phyloP scores from a whole-genome alignment of 2,888 invertebrate species.

The Epinotia bilunana region DNA sequence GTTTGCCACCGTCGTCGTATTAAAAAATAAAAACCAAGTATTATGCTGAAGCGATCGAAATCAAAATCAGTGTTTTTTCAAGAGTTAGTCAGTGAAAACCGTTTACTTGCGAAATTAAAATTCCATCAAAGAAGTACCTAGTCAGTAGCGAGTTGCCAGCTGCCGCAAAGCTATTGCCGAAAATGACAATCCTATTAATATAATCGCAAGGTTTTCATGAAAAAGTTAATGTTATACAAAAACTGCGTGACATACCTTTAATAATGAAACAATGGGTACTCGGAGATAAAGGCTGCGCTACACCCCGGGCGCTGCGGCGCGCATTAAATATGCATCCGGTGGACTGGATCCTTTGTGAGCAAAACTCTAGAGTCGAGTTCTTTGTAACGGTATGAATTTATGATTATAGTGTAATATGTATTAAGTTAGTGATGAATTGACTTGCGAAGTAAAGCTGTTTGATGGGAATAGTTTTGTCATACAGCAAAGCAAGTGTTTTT shows the following conservation, averaged over 20 bases:
- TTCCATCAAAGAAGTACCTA: no score
- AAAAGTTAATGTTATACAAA: neutral
- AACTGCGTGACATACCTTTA: neutral
- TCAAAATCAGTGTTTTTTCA: no score
- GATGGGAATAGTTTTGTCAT: neutral
- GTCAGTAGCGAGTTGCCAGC: no score
- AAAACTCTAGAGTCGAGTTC: neutral
- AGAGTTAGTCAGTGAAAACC: no score
- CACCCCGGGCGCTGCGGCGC: slow-evolving; percentile 5
- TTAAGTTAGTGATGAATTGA: neutral
- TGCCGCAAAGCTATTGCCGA: no score
- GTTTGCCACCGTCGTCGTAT: no score
- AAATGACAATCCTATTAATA: neutral
- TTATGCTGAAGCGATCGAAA: no score
- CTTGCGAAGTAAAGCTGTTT: neutral
- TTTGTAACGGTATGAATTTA: slow-evolving; percentile 20
- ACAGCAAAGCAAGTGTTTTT: no score
- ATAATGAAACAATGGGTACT: neutral
- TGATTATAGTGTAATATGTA: neutral
- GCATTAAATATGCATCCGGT: slow-evolving; percentile 25
- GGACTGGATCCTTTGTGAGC: slow-evolving; percentile 4
- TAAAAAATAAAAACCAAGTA: no score
- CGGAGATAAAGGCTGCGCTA: slow-evolving; percentile 14
- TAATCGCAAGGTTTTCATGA: no score
- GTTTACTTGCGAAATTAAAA: no score